These are phyloP conservation scores for Brotogeris chrysoptera DNA, from an alignment of 2,797 vertebrate genomes.

Conservation along the genomic window DNA sequence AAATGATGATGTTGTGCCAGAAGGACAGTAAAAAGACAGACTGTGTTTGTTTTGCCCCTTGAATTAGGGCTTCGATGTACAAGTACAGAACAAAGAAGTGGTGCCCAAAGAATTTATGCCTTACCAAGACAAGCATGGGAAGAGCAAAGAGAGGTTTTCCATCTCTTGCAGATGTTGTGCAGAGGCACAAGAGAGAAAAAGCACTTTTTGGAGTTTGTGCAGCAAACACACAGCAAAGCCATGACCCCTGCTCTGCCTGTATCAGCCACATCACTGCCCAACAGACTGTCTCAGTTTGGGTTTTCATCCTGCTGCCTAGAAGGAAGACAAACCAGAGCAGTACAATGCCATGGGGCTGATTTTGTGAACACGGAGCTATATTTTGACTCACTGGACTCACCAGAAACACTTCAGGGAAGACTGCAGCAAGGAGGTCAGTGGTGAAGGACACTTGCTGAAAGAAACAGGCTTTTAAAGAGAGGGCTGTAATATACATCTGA, in stretches of 20 bases:
- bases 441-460: not conserved
- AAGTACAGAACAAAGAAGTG: not conserved
- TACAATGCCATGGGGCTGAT: fast-evolving
- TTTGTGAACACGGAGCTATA: not conserved
- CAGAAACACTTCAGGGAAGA: not conserved
- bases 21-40: not conserved
- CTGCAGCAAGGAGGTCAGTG: not conserved
- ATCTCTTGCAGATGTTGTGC: not conserved
- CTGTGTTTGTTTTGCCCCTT: not conserved
- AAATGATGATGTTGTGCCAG: not conserved
- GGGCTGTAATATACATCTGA: not conserved
- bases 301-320: not conserved
- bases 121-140: not conserved
- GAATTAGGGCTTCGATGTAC: fast-evolving
- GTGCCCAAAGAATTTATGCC: not conserved
- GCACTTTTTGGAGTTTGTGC: not conserved
- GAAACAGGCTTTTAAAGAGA: not conserved
- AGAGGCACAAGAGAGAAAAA: not conserved
- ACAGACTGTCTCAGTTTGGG: not conserved
- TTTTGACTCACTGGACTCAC: not conserved
- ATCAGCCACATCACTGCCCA: not conserved
- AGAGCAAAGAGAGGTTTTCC: not conserved
- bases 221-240: not conserved
- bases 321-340: not conserved
- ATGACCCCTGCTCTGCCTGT: fast-evolving